Conservation (phyloP, 2,888 invertebrate genomes). For the Andrena minutula region DNA sequence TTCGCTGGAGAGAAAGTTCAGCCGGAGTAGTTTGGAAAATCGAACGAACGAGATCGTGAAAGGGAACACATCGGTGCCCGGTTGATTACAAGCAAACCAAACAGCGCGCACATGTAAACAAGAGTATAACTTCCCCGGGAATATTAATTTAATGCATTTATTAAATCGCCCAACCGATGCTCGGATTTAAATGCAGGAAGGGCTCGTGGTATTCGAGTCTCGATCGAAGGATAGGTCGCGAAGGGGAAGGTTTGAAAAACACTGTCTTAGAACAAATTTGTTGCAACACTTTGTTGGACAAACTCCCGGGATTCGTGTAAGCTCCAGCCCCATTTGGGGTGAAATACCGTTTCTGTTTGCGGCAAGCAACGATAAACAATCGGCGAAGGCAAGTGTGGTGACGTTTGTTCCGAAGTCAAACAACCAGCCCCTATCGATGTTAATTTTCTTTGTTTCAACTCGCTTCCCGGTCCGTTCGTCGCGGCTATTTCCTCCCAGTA, state of each 20-base stretch:
- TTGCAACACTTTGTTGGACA: constrained; percentile 32
- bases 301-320: constrained; percentile 29
- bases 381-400: constrained; percentile 84
- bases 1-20: constrained; percentile 12
- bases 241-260: constrained; percentile 40
- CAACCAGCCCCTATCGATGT: constrained; percentile 35
- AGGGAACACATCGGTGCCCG: neutral
- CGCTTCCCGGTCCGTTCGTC: constrained; percentile 19
- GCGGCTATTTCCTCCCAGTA: constrained; percentile 19
- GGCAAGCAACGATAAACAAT: constrained; percentile 83
- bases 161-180: neutral
- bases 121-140: neutral
- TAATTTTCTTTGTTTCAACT: constrained; percentile 22
- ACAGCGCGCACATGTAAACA: neutral
- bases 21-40: neutral
- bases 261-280: constrained; percentile 29
- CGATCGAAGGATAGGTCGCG: constrained; percentile 13
- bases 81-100: neutral
- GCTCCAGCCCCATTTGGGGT: constrained; percentile 12
- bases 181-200: neutral
- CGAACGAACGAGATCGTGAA: neutral
- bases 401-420: constrained; percentile 57
- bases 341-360: constrained; percentile 38
- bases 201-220: neutral
- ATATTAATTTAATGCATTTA: neutral